Evolutionary conservation across 2,888 invertebrate genomes (phyloP), one percentile per base, ranked within the genome.

Genomic region (Ichneumoninae sp.): DNA sequence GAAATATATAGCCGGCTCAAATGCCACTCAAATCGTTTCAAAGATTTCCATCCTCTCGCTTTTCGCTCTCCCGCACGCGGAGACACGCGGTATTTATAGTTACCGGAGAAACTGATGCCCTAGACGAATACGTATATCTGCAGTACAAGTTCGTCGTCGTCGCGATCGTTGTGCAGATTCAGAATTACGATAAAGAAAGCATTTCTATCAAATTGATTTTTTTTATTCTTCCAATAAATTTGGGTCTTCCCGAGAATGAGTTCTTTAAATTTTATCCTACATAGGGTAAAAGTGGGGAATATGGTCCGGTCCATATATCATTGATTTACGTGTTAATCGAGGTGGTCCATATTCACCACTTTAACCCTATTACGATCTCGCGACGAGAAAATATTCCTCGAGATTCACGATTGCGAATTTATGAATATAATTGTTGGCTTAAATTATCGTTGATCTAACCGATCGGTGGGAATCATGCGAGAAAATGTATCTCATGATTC

Each of bases 81-180:
- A 63, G 60, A 60, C 57, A 5, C 65, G 52, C 7, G 30, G 22
- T 81, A 81, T 81, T 81, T 76, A 81, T 81, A 81, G 70, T 70
- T 57, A 52, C 47, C 19, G 69, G 40, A 70, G 70, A 77, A 47
- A 68, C 22, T 50, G 44, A 52, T 75, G 60, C 36, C 60, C 69
- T 50, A 69, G 81, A 70, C 69, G 44, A 68, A 57, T 71, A 16
- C 19, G 22, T 10, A 68, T 47, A 68, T 6, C 52, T 71, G 36
- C 50, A 3, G 69, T 30, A 10, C 33, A n/a, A 33, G 13, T 26
- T 57, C 57, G 26, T 57, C 57, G 22, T 54, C 54, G 26, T 57
- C 57, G 57, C 13, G 4, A 57, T 47, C 44, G 3, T 16, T 47
- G 5, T 4, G 13, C 44, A 47, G 4, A 47, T 16, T 47, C 44